Evolutionary conservation across 2,888 invertebrate species (phyloP).

Genomic region (Callimorpha dominula): DNA sequence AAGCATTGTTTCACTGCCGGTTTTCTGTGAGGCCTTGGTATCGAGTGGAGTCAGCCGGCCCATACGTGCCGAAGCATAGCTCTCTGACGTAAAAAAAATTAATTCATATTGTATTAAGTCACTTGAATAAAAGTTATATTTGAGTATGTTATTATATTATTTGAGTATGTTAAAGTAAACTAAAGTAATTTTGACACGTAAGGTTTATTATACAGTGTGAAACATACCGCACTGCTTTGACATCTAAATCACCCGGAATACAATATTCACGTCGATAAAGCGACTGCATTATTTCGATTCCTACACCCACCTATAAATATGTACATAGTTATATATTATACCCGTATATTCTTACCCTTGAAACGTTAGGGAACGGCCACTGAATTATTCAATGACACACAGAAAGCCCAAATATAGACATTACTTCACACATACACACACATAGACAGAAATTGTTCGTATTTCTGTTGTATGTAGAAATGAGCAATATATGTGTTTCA

Average conservation of each 20-base stretch:
- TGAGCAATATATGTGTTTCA: slow-evolving; percentile 64
- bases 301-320: slow-evolving; percentile 61
- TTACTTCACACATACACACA: slow-evolving; percentile 71
- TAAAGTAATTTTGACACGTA: neutral
- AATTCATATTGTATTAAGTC: neutral
- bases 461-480: slow-evolving; percentile 63
- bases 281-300: slow-evolving; percentile 67
- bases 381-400: slow-evolving; percentile 86
- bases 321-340: slow-evolving; percentile 66
- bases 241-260: slow-evolving; percentile 54
- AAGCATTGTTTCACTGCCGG: no score
- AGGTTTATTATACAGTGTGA: slow-evolving; percentile 4
- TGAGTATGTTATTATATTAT: neutral
- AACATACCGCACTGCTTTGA: slow-evolving; percentile 29
- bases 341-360: slow-evolving; percentile 84
- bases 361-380: slow-evolving; percentile 83
- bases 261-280: slow-evolving; percentile 64
- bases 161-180: neutral
- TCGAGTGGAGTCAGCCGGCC: no score
- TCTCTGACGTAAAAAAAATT: no score
- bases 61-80: no score
- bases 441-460: slow-evolving; percentile 56
- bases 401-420: slow-evolving; percentile 84
- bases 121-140: neutral
- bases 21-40: no score